These are phyloP conservation scores for Channa striata DNA, from an alignment of 2,797 vertebrate species.

Conservation along the genomic window DNA sequence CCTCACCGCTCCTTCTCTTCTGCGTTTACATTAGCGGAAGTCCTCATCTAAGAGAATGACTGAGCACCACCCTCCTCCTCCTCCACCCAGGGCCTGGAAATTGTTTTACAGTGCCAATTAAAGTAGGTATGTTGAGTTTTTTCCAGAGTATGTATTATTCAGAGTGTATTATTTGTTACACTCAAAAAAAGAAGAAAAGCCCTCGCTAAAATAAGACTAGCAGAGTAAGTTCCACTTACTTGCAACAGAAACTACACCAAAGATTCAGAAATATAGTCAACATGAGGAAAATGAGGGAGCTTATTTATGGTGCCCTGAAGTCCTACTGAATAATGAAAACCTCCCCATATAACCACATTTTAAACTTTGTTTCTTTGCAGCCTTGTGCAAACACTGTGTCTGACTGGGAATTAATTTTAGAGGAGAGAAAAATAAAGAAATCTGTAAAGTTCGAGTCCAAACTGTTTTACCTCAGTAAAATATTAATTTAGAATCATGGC, in stretches of 20 bases:
- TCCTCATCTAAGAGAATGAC: slow-evolving; percentile 85
- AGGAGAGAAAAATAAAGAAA: slow-evolving; percentile 47
- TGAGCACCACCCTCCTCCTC: slow-evolving; percentile 68
- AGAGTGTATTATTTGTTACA: slow-evolving; percentile 81
- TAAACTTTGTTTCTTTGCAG: slow-evolving; percentile 69
- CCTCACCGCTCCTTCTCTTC: slow-evolving; percentile 76
- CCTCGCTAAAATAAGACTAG: slow-evolving; percentile 76
- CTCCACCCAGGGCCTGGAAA: slow-evolving; percentile 70
- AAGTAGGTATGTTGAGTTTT: slow-evolving; percentile 78
- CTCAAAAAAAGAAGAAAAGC: slow-evolving; percentile 51
- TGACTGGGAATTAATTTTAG: slow-evolving; percentile 65
- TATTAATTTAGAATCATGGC: slow-evolving; percentile 54
- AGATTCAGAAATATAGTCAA: slow-evolving; percentile 74
- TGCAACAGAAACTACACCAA: slow-evolving; percentile 79
- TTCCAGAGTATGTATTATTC: slow-evolving; percentile 78
- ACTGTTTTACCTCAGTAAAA: slow-evolving; percentile 71
- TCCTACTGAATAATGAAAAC: slow-evolving; percentile 76
- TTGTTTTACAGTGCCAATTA: slow-evolving; percentile 88
- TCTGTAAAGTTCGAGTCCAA: slow-evolving; percentile 73
- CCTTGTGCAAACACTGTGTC: slow-evolving; percentile 58
- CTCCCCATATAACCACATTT: slow-evolving; percentile 65
- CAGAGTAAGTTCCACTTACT: slow-evolving; percentile 75
- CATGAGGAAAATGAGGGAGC: slow-evolving; percentile 72
- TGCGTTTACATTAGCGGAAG: slow-evolving; percentile 84
- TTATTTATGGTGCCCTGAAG: slow-evolving; percentile 78